phyloP scores from a whole-genome alignment of 2,888 invertebrate species.

The Microdon myrmicae region DNA sequence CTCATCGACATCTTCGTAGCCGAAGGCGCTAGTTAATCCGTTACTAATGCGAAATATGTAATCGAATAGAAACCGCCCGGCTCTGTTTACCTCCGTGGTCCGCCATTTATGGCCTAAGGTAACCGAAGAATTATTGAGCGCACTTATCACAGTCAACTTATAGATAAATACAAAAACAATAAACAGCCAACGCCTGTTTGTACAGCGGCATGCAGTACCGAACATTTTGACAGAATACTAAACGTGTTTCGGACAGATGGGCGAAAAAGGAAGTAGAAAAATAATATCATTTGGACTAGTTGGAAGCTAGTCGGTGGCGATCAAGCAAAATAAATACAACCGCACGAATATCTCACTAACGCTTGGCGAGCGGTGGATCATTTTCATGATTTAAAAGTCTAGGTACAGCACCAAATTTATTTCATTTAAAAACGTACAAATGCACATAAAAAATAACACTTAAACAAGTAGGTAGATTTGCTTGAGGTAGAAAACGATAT shows the following conservation, averaged over 20 bases:
- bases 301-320: no score
- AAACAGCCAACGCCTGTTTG: slow-evolving; percentile 25
- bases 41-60: slow-evolving; percentile 76
- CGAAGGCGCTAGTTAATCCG: slow-evolving; percentile 63
- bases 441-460: no score
- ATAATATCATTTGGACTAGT: no score
- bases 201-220: slow-evolving; percentile 24
- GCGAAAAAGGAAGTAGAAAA: no score
- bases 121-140: slow-evolving; percentile 22
- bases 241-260: no score
- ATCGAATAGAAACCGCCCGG: slow-evolving; percentile 78
- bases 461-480: no score
- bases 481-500: no score
- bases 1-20: slow-evolving; percentile 71
- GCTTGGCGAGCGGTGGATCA: background rate
- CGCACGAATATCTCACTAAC: background rate
- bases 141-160: slow-evolving; percentile 37
- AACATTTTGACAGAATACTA: slow-evolving; percentile 32
- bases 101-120: slow-evolving; percentile 12
- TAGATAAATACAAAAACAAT: slow-evolving; percentile 22
- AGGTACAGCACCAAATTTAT: no score
- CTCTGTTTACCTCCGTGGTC: slow-evolving; percentile 66
- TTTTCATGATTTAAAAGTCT: no score
- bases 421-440: no score
- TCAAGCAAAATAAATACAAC: background rate